Percentiles rank a stretch among this genome's conserved stretches.
These are phyloP conservation scores for Zaprionus tsacasi DNA, from an alignment of 1,140 invertebrate species.

Conservation along the genomic window DNA sequence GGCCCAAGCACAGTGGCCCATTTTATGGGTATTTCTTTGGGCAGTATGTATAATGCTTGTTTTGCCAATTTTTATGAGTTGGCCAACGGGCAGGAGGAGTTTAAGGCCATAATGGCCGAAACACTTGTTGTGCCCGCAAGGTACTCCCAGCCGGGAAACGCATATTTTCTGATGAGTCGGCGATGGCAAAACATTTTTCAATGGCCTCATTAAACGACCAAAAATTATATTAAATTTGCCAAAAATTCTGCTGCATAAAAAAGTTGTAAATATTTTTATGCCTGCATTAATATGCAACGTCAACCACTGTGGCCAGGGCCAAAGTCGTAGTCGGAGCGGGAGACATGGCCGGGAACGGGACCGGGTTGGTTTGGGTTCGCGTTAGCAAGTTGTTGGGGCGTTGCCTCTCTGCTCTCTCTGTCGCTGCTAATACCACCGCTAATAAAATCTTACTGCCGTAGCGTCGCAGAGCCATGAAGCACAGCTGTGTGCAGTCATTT, in stretches of 20 bases:
- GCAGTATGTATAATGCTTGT: conserved; percentile 69
- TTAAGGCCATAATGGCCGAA: conserved; percentile 53
- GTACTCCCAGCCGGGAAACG: conserved; percentile 19
- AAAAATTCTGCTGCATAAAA: conserved; percentile 71
- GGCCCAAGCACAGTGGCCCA: conserved; percentile 53
- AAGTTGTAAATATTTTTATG: conserved; percentile 82
- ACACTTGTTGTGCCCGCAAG: conserved; percentile 71
- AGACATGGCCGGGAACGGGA: background rate
- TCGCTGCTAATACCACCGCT: conserved; percentile 79
- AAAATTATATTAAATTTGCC: conserved; percentile 81
- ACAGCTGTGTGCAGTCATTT: conserved; percentile 82
- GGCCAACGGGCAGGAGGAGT: conserved; percentile 33
- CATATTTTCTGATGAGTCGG: conserved; percentile 54
- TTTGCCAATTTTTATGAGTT: conserved; percentile 69
- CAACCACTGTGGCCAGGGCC: conserved; percentile 61
- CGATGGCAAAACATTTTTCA: conserved; percentile 61
- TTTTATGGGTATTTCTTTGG: conserved; percentile 60
- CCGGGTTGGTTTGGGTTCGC: background rate
- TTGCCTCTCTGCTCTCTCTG: conserved; percentile 19
- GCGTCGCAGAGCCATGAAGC: conserved; percentile 72
- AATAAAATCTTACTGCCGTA: conserved; percentile 82
- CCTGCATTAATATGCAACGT: conserved; percentile 81
- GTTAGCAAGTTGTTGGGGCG: conserved; percentile 16
- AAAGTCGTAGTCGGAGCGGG: background rate
- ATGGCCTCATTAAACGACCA: conserved; percentile 79